Base-by-base conservation (phyloP, 2,888 invertebrate genomes). In the Elegia similella region DNA sequence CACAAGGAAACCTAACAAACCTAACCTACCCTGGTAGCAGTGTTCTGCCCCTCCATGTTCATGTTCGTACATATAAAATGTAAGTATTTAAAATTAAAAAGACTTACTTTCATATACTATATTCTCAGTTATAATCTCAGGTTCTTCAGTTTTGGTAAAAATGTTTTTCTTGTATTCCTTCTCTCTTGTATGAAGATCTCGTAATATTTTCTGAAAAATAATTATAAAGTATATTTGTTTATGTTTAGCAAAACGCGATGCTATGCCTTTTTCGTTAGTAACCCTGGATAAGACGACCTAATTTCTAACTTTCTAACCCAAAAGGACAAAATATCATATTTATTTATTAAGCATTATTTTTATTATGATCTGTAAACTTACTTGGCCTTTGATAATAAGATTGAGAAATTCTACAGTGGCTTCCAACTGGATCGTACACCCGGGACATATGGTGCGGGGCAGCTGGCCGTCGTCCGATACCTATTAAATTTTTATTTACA, bases 381-480 rank as follows among this genome's bases (percentile, higher is more conserved):
- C 92, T 82, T 96, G 96, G 1, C 96, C 96, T 70, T 93, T 93
- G 56, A 94, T 89, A 63, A 96, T 93, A 15, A 95, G 83, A 67
- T 95, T 94, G 69, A 96, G 93, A 80, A 96, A 96, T 70, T 95
- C 93, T 57, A 94, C 93, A 17, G 95, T 95, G 46, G 95, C 94
- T 78, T 95, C 95, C 66, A 96, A 75, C 76, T 95, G 95, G 59
- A 95, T 94, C 61, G 94, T 94, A 72, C 96, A 96, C 43, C 95
- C 95, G 7, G 95, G 95, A 73, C 96, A 96, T 67, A 96, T 94
- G 16, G 94, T 94, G 55, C 93, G 92, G 1, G 96, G 96, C 64
- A 94, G 89, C 72, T 93, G 93, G 0, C 94, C 94, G 89, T 96
- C 95, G 77, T 95, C 93, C 55, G 87, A 84, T 30, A 95, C 93